A percentile compares a stretch with the other conserved stretches of the same genome.
Evolutionary conservation across 2,797 vertebrate species (phyloP).

Genomic region (Nyctalus aviator): DNA sequence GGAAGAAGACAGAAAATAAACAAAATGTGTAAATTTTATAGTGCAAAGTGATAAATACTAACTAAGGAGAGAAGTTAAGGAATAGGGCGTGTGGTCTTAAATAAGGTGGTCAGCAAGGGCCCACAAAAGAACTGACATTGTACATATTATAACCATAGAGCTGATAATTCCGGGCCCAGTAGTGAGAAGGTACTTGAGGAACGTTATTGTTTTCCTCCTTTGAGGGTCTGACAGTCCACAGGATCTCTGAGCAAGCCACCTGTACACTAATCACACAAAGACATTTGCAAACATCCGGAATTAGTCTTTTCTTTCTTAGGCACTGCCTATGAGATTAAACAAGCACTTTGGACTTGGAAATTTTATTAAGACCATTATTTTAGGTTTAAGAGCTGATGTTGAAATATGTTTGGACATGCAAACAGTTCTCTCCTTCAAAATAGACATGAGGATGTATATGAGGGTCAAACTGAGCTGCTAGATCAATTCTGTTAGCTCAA

Average conservation of each 20-base stretch:
- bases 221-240: background rate
- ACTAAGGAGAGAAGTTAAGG: constrained; percentile 4
- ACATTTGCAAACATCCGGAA: background rate
- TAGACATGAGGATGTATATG: background rate
- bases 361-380: background rate
- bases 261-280: background rate
- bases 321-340: background rate
- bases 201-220: background rate
- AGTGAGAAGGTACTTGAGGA: background rate
- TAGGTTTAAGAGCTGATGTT: constrained; percentile 39
- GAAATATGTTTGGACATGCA: constrained; percentile 6
- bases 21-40: background rate
- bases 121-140: background rate
- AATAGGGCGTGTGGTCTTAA: background rate
- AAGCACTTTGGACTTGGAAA: background rate
- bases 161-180: background rate
- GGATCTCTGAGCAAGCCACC: constrained; percentile 5
- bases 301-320: background rate
- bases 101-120: background rate
- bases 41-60: background rate
- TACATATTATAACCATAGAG: background rate
- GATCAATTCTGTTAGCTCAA: constrained; percentile 13
- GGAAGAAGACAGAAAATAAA: background rate
- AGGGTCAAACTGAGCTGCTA: background rate
- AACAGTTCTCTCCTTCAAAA: background rate